A percentile compares a stretch with the other conserved stretches of the same genome.
These are phyloP conservation scores for Chloroclysta siterata DNA, from an alignment of 2,888 invertebrate species.

Conservation along the genomic window DNA sequence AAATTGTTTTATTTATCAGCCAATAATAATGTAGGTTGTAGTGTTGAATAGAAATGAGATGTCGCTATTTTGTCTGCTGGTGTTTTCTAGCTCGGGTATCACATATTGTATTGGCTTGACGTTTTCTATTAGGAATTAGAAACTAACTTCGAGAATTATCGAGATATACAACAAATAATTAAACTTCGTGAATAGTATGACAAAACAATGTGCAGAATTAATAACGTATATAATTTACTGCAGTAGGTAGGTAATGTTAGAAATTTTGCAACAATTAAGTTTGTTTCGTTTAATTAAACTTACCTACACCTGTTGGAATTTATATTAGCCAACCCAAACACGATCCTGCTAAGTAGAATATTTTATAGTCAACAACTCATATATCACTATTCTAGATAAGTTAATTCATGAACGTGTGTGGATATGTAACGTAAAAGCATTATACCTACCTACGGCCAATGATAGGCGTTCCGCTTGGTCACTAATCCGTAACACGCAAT, in stretches of 20 bases:
- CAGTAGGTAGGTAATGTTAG: conserved; percentile 4
- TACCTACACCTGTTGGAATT: conserved; percentile 1
- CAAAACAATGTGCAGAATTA: conserved; percentile 10
- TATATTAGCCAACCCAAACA: neutral
- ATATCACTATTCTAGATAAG: neutral
- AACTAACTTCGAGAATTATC: conserved; percentile 18
- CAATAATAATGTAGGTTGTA: conserved; percentile 49
- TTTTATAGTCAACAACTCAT: neutral
- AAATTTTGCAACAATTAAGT: conserved; percentile 3
- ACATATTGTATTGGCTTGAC: conserved; percentile 33
- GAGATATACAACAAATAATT: conserved; percentile 19
- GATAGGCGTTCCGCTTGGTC: conserved; percentile 55
- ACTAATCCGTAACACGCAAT: conserved; percentile 49
- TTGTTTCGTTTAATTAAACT: neutral
- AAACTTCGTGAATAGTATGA: conserved; percentile 4
- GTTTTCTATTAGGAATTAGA: conserved; percentile 34
- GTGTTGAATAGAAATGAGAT: conserved; percentile 60
- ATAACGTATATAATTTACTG: conserved; percentile 16
- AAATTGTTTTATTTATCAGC: conserved; percentile 66
- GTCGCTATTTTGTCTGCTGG: conserved; percentile 52
- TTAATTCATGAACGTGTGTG: neutral
- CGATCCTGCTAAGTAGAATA: neutral
- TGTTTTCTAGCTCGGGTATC: conserved; percentile 29
- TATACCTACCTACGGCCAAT: conserved; percentile 50
- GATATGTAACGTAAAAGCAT: conserved; percentile 15